Conservation (phyloP, 2,888 invertebrate genomes). For the Synergus itoensis region DNA sequence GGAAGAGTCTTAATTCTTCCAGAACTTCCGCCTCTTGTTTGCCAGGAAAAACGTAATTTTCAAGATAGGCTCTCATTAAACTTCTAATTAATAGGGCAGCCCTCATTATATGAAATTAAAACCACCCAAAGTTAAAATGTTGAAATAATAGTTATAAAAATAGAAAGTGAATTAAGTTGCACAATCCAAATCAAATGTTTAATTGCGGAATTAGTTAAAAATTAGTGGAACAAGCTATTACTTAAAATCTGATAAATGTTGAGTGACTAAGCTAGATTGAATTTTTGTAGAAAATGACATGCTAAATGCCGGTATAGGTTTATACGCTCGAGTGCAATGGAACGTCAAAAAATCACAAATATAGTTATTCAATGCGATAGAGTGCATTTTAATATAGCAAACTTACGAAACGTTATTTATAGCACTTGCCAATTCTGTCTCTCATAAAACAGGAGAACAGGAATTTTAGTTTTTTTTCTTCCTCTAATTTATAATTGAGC, state of each 20-base stretch:
- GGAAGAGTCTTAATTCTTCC: conserved; percentile 37
- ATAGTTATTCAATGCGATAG: neutral
- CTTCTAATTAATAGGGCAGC: neutral
- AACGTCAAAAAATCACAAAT: neutral
- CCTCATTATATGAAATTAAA: neutral
- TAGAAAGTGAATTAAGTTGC: neutral
- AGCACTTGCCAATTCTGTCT: neutral
- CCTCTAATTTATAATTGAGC: neutral
- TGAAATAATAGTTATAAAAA: neutral
- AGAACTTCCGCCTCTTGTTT: conserved; percentile 7
- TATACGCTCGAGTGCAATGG: neutral
- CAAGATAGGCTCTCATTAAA: neutral
- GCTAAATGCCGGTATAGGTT: neutral
- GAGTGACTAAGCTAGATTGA: neutral
- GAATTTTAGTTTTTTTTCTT: neutral
- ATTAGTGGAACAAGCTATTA: neutral
- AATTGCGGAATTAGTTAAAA: neutral
- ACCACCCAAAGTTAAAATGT: neutral
- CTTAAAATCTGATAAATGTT: neutral
- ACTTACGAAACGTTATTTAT: neutral
- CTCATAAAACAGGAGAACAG: neutral
- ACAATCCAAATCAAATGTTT: neutral
- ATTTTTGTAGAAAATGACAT: neutral
- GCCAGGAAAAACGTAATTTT: neutral
- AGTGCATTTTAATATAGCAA: neutral